These are phyloP conservation scores for Azorinus chamasolen DNA, from an alignment of 2,888 invertebrate species.

Conservation along the genomic window DNA sequence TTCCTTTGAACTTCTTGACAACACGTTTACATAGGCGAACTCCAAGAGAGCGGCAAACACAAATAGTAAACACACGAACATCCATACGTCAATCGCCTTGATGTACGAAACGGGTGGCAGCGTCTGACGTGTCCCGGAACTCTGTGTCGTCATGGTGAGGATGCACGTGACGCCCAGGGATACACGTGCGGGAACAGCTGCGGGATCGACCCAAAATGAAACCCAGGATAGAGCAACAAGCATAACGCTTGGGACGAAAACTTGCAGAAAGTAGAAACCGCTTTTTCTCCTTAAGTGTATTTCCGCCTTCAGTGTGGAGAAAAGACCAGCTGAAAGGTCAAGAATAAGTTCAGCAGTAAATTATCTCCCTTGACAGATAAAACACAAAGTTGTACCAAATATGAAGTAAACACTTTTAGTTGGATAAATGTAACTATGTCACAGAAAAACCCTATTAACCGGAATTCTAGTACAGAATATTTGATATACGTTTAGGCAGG, in stretches of 20 bases:
- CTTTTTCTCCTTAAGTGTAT: conserved; percentile 93
- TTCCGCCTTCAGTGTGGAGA: conserved; percentile 84
- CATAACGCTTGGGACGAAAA: conserved; percentile 87
- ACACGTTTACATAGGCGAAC: conserved; percentile 59
- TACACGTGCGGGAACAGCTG: conserved; percentile 61
- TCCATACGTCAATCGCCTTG: conserved; percentile 62
- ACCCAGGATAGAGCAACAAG: conserved; percentile 89
- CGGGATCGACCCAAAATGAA: conserved; percentile 87
- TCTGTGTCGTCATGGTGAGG: conserved; percentile 67
- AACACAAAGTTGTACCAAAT: no score
- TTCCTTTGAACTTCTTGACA: conserved; percentile 22
- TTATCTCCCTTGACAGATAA: no score
- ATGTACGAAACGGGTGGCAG: conserved; percentile 59
- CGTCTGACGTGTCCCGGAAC: conserved; percentile 51
- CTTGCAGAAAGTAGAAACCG: conserved; percentile 90
- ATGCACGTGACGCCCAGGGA: conserved; percentile 65
- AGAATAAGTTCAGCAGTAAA: background rate
- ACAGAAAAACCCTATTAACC: no score
- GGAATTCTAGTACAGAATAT: no score
- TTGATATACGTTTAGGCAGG: no score
- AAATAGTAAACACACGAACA: conserved; percentile 60
- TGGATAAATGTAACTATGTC: no score
- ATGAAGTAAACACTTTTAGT: no score
- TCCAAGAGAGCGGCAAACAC: conserved; percentile 61
- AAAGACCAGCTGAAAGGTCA: conserved; percentile 26